These are phyloP conservation scores for Polylopha cassiicola DNA, from an alignment of 2,888 invertebrate species.

Conservation along the genomic window DNA sequence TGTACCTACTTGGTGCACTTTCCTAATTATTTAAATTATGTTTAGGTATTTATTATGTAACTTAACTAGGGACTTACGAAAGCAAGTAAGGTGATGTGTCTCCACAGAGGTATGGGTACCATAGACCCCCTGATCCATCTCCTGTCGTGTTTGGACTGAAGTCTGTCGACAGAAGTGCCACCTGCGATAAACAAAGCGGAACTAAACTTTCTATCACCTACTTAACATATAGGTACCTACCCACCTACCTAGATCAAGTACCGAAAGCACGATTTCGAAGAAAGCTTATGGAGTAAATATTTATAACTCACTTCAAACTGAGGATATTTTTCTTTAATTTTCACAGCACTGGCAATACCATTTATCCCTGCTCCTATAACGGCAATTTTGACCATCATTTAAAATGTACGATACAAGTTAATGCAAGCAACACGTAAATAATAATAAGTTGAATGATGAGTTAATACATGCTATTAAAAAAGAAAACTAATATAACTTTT, in stretches of 20 bases:
- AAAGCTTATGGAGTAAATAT: too few species aligned
- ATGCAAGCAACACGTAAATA: neutral
- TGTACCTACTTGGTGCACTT: neutral
- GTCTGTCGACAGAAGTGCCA: conserved; percentile 81
- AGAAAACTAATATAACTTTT: conserved; percentile 1
- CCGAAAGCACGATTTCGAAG: too few species aligned
- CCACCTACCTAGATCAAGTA: neutral
- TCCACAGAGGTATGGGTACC: conserved; percentile 82
- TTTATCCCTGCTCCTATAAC: conserved; percentile 87
- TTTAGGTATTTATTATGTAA: neutral
- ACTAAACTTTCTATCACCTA: neutral
- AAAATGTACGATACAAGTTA: neutral
- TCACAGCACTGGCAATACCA: conserved; percentile 82
- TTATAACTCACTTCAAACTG: conserved; percentile 48
- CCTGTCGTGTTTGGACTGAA: conserved; percentile 86
- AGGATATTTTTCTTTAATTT: conserved; percentile 78
- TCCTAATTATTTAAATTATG: neutral
- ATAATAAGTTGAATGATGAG: neutral
- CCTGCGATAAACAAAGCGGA: conserved; percentile 41
- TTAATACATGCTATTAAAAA: neutral
- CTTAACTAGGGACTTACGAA: conserved; percentile 51
- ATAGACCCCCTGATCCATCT: conserved; percentile 86
- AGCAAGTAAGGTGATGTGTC: conserved; percentile 74
- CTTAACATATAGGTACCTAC: neutral
- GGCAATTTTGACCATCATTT: conserved; percentile 63